Evolutionary conservation across 2,888 invertebrate genomes (phyloP).

Genomic region (Lycaena phlaeas): DNA sequence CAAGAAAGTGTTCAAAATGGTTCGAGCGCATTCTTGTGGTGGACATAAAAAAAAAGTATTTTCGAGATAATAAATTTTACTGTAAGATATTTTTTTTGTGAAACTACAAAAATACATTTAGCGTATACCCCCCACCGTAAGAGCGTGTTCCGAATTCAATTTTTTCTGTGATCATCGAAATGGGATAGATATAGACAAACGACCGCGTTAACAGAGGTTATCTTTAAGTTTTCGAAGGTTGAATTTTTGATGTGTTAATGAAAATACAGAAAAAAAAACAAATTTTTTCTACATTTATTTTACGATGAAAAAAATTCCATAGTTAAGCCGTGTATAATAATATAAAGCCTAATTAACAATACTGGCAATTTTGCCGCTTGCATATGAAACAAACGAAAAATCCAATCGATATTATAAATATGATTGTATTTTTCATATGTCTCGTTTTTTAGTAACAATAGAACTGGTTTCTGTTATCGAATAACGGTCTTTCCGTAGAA

Average conservation of each 20-base stretch:
- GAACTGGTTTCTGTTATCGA: slow-evolving; percentile 57
- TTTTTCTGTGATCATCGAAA: slow-evolving; percentile 67
- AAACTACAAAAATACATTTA: slow-evolving; percentile 31
- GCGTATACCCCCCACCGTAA: slow-evolving; percentile 25
- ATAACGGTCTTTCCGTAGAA: slow-evolving; percentile 21
- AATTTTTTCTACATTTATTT: slow-evolving; percentile 65
- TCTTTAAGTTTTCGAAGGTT: slow-evolving; percentile 57
- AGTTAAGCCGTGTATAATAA: slow-evolving; percentile 65
- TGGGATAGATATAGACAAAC: slow-evolving; percentile 51
- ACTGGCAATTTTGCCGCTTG: slow-evolving; percentile 26
- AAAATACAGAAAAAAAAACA: slow-evolving; percentile 36
- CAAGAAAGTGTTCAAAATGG: slow-evolving; percentile 64
- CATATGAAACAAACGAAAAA: slow-evolving; percentile 22
- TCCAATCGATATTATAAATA: slow-evolving; percentile 13
- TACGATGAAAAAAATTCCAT: slow-evolving; percentile 56
- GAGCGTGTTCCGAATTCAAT: slow-evolving; percentile 31
- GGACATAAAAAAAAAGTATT: slow-evolving; percentile 36
- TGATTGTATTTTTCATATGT: slow-evolving; percentile 26
- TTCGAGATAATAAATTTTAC: slow-evolving; percentile 44
- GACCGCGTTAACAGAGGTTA: slow-evolving; percentile 55
- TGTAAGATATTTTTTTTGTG: slow-evolving; percentile 33
- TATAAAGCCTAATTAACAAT: slow-evolving; percentile 53
- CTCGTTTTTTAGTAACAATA: slow-evolving; percentile 56
- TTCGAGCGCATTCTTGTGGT: slow-evolving; percentile 29
- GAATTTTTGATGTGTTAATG: slow-evolving; percentile 54